phyloP scores from a whole-genome alignment of 2,888 invertebrate species.

The Plebejus argus region DNA sequence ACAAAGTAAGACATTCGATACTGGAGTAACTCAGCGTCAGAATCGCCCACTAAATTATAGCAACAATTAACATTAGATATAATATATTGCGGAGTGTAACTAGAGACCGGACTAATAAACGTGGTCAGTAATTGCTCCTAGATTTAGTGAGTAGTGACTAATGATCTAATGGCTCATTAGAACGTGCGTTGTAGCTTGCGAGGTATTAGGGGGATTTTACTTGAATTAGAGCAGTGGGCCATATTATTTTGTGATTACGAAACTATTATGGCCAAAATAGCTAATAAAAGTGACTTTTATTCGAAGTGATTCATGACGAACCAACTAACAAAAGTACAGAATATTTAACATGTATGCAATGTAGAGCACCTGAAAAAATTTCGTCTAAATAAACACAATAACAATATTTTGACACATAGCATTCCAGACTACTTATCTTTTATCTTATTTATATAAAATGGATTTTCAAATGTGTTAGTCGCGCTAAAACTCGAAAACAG shows the following conservation, averaged over 20 bases:
- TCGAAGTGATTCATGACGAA: neutral
- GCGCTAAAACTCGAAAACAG: no score
- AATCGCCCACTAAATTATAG: conserved; percentile 1
- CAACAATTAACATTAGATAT: conserved; percentile 17
- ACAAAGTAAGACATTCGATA: conserved; percentile 17
- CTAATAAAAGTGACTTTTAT: neutral
- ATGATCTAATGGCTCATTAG: conserved; percentile 21
- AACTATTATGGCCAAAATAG: neutral
- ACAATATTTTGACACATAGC: conserved; percentile 40
- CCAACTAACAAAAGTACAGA: neutral
- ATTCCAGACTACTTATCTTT: conserved; percentile 31
- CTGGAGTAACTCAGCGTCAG: conserved; percentile 13
- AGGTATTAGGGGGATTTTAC: neutral
- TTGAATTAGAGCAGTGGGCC: neutral
- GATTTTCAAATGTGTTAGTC: no score
- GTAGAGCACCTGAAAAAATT: conserved; percentile 34
- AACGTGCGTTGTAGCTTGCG: neutral
- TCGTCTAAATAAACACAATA: conserved; percentile 38
- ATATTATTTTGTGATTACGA: neutral
- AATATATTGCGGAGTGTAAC: neutral
- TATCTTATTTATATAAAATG: no score
- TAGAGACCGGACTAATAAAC: conserved; percentile 1
- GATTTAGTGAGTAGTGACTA: conserved; percentile 14
- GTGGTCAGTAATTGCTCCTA: conserved; percentile 9
- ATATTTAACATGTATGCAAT: neutral